Evolutionary conservation across 2,888 invertebrate genomes (phyloP).

Genomic region (Onthophagus sagittarius): DNA sequence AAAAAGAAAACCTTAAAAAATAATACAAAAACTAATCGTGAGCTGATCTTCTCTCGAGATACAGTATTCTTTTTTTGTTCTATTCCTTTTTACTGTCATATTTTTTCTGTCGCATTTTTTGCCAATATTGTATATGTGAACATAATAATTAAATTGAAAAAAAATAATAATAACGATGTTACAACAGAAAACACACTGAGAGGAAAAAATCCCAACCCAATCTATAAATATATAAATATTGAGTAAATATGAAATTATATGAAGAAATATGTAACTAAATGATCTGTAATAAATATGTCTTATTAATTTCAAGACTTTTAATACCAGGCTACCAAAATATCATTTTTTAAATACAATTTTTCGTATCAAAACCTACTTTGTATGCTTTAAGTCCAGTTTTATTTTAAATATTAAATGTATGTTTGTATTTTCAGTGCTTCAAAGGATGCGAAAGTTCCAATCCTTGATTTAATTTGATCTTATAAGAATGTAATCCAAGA

Average conservation of each 20-base stretch:
- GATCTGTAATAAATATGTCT: conserved; percentile 48
- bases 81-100: conserved; percentile 34
- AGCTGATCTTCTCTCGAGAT: conserved; percentile 37
- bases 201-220: conserved; percentile 46
- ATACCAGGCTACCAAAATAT: too few relatives aligned
- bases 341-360: too few relatives aligned
- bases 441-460: too few relatives aligned
- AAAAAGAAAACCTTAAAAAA: conserved; percentile 16
- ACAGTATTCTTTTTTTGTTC: conserved; percentile 44
- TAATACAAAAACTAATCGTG: conserved; percentile 40
- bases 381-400: too few relatives aligned
- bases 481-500: too few relatives aligned
- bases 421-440: too few relatives aligned
- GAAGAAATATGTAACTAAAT: conserved; percentile 45
- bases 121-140: conserved; percentile 46
- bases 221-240: conserved; percentile 48
- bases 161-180: conserved; percentile 21
- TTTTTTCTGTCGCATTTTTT: conserved; percentile 33
- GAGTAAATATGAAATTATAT: conserved; percentile 45
- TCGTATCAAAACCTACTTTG: too few relatives aligned
- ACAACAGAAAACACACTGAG: conserved; percentile 37
- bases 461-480: too few relatives aligned
- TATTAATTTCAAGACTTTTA: conserved; percentile 32
- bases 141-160: conserved; percentile 35
- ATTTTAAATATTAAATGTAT: too few relatives aligned